These are phyloP conservation scores for Cloeon dipterum DNA, from an alignment of 2,888 invertebrate species.

Conservation along the genomic window DNA sequence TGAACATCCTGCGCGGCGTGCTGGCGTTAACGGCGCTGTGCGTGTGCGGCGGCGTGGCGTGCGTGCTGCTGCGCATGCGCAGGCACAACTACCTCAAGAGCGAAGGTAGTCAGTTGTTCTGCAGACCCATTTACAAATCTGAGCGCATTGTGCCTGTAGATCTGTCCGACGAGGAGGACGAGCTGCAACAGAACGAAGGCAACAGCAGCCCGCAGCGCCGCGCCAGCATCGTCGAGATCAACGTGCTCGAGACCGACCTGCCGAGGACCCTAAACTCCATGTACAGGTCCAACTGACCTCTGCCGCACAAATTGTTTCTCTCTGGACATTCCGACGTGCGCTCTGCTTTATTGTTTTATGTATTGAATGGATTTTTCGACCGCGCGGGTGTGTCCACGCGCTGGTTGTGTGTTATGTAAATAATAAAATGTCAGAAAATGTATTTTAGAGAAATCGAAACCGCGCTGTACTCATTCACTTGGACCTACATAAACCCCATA, in stretches of 20 bases:
- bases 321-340: too few relatives aligned
- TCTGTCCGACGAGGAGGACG: slow-evolving; percentile 7
- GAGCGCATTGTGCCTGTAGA: too few relatives aligned
- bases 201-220: slow-evolving; percentile 3
- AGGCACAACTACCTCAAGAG: background rate
- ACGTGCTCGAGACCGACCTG: slow-evolving; percentile 34
- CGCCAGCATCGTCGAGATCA: slow-evolving; percentile 19
- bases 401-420: too few relatives aligned
- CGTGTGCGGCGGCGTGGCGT: background rate
- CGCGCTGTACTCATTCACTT: too few relatives aligned
- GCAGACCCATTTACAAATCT: background rate
- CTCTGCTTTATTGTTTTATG: too few relatives aligned
- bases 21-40: background rate
- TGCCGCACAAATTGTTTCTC: slow-evolving; percentile 3
- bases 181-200: slow-evolving; percentile 4
- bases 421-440: too few relatives aligned
- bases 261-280: slow-evolving; percentile 36
- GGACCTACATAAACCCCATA: too few relatives aligned
- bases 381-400: too few relatives aligned
- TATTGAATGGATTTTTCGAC: too few relatives aligned
- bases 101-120: background rate
- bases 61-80: background rate
- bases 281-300: slow-evolving; percentile 13
- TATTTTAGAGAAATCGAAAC: too few relatives aligned
- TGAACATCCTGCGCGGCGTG: background rate